phyloP scores from a whole-genome alignment of 1,140 invertebrate species.

The Mamestra configurata region DNA sequence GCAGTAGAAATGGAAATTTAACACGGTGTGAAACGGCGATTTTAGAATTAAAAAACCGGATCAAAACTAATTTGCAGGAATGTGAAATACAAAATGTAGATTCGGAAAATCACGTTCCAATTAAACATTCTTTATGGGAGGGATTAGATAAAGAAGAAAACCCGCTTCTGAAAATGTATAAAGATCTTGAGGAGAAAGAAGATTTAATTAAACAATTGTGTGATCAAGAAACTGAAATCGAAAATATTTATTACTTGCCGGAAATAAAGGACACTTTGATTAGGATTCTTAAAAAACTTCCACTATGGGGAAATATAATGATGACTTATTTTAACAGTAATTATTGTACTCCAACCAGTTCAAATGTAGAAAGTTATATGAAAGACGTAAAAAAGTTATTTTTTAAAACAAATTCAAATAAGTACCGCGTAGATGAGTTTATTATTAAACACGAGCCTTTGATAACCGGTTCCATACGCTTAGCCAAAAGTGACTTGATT shows the following conservation, averaged over 20 bases:
- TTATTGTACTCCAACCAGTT: constrained; percentile 13
- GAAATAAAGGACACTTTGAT: constrained; percentile 14
- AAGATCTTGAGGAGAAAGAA: constrained; percentile 13
- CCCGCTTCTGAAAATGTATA: constrained; percentile 13
- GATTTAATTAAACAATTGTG: constrained; percentile 15
- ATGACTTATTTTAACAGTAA: constrained; percentile 15
- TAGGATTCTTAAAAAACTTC: constrained; percentile 14
- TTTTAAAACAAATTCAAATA: constrained; percentile 16
- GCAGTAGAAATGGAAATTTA: constrained; percentile 10
- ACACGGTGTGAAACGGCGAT: constrained; percentile 11
- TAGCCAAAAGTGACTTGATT: constrained; percentile 9
- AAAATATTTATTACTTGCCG: constrained; percentile 14
- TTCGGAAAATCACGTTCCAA: constrained; percentile 13
- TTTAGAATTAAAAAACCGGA: constrained; percentile 14
- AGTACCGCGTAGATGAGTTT: constrained; percentile 12
- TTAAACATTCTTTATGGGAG: constrained; percentile 14
- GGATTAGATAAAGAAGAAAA: constrained; percentile 14
- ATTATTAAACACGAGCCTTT: constrained; percentile 14
- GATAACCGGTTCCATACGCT: constrained; percentile 11
- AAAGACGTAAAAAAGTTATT: constrained; percentile 15
- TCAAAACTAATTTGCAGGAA: constrained; percentile 14
- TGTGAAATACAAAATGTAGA: constrained; percentile 14
- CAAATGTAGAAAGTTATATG: constrained; percentile 14
- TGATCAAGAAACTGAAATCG: constrained; percentile 9
- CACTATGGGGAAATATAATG: constrained; percentile 13